Percentiles rank a stretch among this genome's conserved stretches.
Evolutionary conservation across 1,140 invertebrate genomes (phyloP).

Genomic region (Littorina saxatilis): DNA sequence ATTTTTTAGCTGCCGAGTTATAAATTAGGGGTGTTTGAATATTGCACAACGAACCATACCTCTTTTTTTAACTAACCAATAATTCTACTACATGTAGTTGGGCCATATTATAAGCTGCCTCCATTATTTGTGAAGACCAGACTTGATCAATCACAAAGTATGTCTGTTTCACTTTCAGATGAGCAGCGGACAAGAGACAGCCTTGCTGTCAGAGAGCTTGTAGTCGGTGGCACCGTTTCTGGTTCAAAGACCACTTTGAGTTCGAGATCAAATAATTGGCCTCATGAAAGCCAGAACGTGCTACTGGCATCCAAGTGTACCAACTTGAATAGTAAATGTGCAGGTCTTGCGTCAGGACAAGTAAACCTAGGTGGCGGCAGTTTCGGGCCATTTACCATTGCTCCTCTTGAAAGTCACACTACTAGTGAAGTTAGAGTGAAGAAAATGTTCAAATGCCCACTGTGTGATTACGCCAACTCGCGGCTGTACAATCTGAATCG

Average conservation of each 20-base stretch:
- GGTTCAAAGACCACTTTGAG: not conserved
- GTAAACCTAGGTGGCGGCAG: not conserved
- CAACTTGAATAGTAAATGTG: not conserved
- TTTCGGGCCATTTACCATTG: not conserved
- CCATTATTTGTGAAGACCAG: too few species aligned
- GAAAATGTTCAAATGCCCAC: not conserved
- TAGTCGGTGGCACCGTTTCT: not conserved
- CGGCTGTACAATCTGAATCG: not conserved
- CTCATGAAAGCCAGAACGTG: too few species aligned
- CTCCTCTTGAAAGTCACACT: not conserved
- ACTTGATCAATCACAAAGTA: too few species aligned
- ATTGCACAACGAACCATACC: conserved; percentile 1
- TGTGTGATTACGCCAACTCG: not conserved
- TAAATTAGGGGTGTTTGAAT: too few species aligned
- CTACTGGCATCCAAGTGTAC: not conserved
- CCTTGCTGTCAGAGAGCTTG: not conserved
- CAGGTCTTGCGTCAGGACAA: too few species aligned
- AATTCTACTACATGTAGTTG: too few species aligned
- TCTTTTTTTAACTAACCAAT: not conserved
- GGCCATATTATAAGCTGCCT: too few species aligned
- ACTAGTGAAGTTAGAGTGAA: not conserved
- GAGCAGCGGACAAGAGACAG: not conserved
- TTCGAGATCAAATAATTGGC: not conserved
- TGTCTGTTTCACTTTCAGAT: conserved; percentile 23
- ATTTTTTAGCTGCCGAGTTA: too few species aligned